Base-by-base conservation (phyloP, 2,888 invertebrate species). In the Maniola hyperantus region DNA sequence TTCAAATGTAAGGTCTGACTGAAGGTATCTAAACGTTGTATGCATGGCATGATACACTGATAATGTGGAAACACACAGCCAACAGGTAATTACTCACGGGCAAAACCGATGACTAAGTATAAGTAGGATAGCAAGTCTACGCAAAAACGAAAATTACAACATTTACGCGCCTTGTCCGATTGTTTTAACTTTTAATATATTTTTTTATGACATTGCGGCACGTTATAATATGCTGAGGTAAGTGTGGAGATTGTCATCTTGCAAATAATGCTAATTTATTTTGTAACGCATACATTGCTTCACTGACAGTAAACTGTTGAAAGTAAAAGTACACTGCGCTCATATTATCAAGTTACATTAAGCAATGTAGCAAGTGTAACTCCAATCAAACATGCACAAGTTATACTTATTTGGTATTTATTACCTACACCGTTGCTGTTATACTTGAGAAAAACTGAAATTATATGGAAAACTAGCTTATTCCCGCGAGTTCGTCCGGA, bases 241-340 rank as follows among this genome's bases (percentile, higher is more conserved):
- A 46, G 59, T 59, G 46, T 48, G 46, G 59, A 46, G 42, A 62
- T 44, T 62, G 42, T 62, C 39, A 6, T 18, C 26, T 42, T 53
- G 42, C 50, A 26, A 48, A 34, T 48, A 48, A 34, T 48, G 59
- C 48, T 42, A 62, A 62, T 46, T 59, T 46, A 50, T 64, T 64
- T 64, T 64, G 64, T 64, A 64, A 64, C 44, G 13, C 39, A 15
- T 11, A 48, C 34, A 59, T 59, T 57, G 57, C 57, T 63, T 44
- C 42, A 54, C 33, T 42, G 33, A 53, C 42, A 58, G 55, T 13
- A 50, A 57, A 64, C 46, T 50, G 55, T 48, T 48, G 57, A 64
- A 64, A 64, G 64, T 64, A 64, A 64, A 64, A 57, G 57, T 64
- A 50, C n/a, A n/a, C 26, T 26, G 4, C 18, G 48, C 15, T 18